Conservation (phyloP, 1,140 invertebrate species). For the Brachionus asplanchnoidis region DNA sequence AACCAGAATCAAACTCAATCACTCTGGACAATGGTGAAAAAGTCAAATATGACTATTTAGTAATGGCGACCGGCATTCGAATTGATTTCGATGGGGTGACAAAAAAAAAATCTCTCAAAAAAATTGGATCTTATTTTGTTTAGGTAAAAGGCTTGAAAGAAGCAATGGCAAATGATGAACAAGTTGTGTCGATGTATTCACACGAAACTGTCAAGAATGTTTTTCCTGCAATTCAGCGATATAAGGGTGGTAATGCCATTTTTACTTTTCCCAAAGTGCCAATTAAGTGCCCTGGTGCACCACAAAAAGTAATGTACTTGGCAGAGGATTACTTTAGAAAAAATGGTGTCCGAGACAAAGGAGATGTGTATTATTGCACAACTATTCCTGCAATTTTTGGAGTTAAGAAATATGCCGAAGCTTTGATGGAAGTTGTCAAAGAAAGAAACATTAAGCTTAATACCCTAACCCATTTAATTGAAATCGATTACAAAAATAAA, state of each 20-base stretch:
- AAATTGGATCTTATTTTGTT: constrained; percentile 58
- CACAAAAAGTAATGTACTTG: constrained; percentile 91
- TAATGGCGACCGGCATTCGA: constrained; percentile 70
- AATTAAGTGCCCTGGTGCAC: constrained; percentile 94
- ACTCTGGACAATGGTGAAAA: constrained; percentile 31
- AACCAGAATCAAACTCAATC: constrained; percentile 23
- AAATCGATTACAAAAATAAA: constrained; percentile 67
- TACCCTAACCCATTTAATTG: constrained; percentile 63
- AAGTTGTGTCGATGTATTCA: constrained; percentile 84
- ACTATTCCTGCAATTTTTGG: constrained; percentile 81
- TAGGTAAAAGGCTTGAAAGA: constrained; percentile 73
- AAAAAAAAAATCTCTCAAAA: neutral
- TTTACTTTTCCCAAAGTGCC: constrained; percentile 86
- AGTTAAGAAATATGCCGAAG: constrained; percentile 85
- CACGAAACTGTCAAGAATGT: constrained; percentile 74
- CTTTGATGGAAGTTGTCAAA: constrained; percentile 73
- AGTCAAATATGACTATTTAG: constrained; percentile 52
- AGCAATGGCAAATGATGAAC: constrained; percentile 65
- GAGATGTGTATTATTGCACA: constrained; percentile 77
- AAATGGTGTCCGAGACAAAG: constrained; percentile 67
- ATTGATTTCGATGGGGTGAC: constrained; percentile 33
- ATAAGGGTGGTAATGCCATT: constrained; percentile 74
- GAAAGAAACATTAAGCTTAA: constrained; percentile 45
- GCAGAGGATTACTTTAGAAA: constrained; percentile 69
- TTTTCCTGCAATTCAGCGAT: constrained; percentile 66